A percentile compares a stretch with the other conserved stretches of the same genome.
Evolutionary conservation across 2,888 invertebrate genomes (phyloP).

Genomic region (Eledone cirrhosa): DNA sequence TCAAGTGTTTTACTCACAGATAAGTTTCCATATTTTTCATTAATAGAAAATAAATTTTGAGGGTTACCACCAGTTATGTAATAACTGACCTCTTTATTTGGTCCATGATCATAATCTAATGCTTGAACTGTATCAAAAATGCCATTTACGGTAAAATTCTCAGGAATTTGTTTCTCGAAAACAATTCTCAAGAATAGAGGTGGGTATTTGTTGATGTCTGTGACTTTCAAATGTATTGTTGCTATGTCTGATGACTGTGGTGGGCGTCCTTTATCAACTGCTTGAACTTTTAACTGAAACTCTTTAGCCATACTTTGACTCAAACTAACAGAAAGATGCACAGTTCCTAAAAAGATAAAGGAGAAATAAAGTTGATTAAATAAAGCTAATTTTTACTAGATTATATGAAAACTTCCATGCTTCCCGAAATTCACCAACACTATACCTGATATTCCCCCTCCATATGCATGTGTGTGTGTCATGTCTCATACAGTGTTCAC

Average conservation of each 20-base stretch:
- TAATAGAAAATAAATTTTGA: constrained; percentile 81
- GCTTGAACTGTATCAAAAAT: constrained; percentile 84
- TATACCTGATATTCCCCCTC: too few species aligned
- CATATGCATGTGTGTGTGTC: too few species aligned
- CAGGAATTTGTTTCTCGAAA: constrained; percentile 89
- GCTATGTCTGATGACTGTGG: constrained; percentile 75
- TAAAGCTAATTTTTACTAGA: too few species aligned
- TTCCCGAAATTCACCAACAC: too few species aligned
- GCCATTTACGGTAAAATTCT: constrained; percentile 87
- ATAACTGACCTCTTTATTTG: constrained; percentile 89
- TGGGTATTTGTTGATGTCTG: constrained; percentile 82
- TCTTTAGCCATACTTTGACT: constrained; percentile 21
- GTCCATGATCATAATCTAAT: constrained; percentile 84
- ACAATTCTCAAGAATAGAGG: constrained; percentile 82
- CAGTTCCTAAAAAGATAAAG: constrained; percentile 70
- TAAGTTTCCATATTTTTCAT: constrained; percentile 80
- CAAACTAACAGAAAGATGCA: constrained; percentile 74
- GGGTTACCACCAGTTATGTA: constrained; percentile 74
- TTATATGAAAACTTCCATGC: too few species aligned
- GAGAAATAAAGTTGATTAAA: background rate
- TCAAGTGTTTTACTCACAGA: constrained; percentile 83
- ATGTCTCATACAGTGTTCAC: too few species aligned
- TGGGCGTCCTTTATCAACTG: constrained; percentile 87
- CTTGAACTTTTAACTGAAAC: constrained; percentile 63
- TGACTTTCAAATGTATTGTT: constrained; percentile 72